Evolutionary conservation across 2,113 vertebrate genomes (phyloP).

Genomic region (Procavia capensis): DNA sequence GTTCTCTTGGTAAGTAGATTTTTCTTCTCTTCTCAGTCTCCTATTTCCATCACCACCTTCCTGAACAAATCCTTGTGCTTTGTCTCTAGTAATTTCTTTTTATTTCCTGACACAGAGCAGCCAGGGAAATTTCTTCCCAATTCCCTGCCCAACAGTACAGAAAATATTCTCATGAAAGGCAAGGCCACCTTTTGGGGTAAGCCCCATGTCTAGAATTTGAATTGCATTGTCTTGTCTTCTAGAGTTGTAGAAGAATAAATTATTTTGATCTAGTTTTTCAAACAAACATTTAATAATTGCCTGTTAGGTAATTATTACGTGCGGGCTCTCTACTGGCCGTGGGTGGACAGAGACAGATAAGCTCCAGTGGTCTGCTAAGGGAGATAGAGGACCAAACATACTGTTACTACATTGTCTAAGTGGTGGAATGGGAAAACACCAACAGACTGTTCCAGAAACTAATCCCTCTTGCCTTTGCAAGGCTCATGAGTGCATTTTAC

Average conservation of each 20-base stretch:
- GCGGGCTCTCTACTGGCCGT: not conserved
- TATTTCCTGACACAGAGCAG: not conserved
- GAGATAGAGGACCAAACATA: not conserved
- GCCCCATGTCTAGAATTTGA: not conserved
- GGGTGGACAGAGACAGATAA: not conserved
- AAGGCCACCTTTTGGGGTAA: not conserved
- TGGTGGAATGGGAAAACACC: not conserved
- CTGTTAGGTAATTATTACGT: not conserved
- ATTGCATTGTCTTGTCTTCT: not conserved
- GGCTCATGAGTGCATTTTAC: not conserved
- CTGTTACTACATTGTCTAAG: fast-evolving
- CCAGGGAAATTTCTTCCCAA: not conserved
- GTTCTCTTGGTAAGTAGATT: not conserved
- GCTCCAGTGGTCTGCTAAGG: not conserved
- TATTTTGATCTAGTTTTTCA: not conserved
- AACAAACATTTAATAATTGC: not conserved
- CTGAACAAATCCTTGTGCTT: not conserved
- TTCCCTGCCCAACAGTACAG: not conserved
- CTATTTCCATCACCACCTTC: not conserved
- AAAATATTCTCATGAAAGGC: not conserved
- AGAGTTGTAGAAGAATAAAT: not conserved
- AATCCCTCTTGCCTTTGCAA: not conserved
- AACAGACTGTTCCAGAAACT: not conserved
- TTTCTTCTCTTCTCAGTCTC: not conserved
- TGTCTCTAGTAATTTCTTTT: not conserved